These are phyloP conservation scores for Beris morrisii DNA, from an alignment of 2,888 invertebrate species.

Conservation along the genomic window DNA sequence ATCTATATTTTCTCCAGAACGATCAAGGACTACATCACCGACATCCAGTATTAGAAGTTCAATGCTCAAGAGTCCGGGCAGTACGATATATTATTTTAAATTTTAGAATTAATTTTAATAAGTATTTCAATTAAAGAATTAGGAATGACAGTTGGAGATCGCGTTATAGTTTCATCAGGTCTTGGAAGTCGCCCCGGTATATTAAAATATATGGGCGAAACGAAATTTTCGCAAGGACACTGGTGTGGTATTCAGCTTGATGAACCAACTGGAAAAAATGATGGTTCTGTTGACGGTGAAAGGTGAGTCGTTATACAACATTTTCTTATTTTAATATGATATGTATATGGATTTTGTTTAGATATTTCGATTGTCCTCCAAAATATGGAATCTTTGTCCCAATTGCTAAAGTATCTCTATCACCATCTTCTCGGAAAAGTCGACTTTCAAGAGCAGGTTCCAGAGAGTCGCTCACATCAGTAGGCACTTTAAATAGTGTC, in stretches of 20 bases:
- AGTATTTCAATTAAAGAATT: constrained; percentile 47
- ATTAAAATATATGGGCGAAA: constrained; percentile 80
- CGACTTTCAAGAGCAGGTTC: constrained; percentile 75
- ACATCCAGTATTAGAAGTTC: constrained; percentile 53
- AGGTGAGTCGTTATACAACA: constrained; percentile 61
- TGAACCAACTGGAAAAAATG: constrained; percentile 92
- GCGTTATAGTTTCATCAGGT: constrained; percentile 85
- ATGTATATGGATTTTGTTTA: constrained; percentile 53
- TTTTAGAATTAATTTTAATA: not conserved
- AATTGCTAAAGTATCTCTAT: constrained; percentile 82
- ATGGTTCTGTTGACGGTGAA: constrained; percentile 89
- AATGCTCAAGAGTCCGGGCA: constrained; percentile 50
- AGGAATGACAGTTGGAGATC: constrained; percentile 82
- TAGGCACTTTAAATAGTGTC: constrained; percentile 64
- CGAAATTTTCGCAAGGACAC: constrained; percentile 89
- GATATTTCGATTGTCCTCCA: constrained; percentile 92
- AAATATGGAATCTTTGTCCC: constrained; percentile 94
- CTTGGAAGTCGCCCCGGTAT: constrained; percentile 88
- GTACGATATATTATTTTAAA: constrained; percentile 40
- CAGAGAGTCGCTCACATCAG: constrained; percentile 77
- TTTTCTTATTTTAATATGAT: not conserved
- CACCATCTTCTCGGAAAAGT: constrained; percentile 71
- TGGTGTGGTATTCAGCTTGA: constrained; percentile 97
- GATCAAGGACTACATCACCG: constrained; percentile 53
- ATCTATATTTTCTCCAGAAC: constrained; percentile 51